Evolutionary conservation across 2,113 vertebrate genomes (phyloP).

Genomic region (Pseudorectes ferrugineus): DNA sequence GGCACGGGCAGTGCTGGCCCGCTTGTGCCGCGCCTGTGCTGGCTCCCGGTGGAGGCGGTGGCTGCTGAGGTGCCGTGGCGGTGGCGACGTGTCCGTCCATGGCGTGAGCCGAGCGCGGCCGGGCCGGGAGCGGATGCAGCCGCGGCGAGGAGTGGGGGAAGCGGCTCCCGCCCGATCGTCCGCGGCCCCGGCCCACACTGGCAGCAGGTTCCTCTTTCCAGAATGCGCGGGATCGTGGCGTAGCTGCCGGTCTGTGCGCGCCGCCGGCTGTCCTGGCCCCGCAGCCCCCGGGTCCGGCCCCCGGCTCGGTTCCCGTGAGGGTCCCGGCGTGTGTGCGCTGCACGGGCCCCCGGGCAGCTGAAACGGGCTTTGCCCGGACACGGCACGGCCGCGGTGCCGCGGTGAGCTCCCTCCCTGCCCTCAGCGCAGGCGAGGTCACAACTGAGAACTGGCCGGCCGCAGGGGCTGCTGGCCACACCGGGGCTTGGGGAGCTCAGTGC

Average conservation of each 20-base stretch:
- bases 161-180: background rate
- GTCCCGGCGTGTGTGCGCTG: accelerated
- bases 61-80: background rate
- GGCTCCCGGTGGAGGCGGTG: background rate
- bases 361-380: background rate
- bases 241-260: background rate
- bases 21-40: background rate
- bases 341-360: background rate
- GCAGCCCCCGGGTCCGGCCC: background rate
- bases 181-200: background rate
- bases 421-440: background rate
- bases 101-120: background rate
- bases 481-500: background rate
- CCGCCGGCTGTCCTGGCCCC: background rate
- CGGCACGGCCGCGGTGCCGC: accelerated
- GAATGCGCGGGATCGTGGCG: background rate
- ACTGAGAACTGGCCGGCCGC: accelerated
- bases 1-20: background rate
- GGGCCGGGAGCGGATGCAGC: background rate
- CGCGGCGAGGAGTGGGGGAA: background rate
- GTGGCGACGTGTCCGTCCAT: background rate
- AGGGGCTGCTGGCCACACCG: background rate
- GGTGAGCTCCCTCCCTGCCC: background rate
- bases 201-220: constrained; percentile 14
- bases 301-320: background rate